Evolutionary conservation across 2,797 vertebrate genomes (phyloP).

Genomic region (Peromyscus melanophrys): DNA sequence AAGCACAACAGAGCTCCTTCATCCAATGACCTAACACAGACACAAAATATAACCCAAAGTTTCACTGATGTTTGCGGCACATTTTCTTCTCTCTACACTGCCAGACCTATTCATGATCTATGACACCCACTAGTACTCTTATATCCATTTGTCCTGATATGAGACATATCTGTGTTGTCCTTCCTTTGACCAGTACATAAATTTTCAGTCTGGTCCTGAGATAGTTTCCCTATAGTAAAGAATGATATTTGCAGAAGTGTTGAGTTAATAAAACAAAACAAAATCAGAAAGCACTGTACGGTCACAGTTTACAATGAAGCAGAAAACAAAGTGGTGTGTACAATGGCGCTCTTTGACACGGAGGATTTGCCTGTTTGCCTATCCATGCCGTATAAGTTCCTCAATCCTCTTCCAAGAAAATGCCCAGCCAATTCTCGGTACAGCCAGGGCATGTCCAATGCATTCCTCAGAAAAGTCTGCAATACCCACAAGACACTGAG

Average conservation of each 20-base stretch:
- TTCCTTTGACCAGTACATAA: not conserved
- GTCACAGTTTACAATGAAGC: not conserved
- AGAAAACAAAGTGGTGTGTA: not conserved
- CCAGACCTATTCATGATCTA: not conserved
- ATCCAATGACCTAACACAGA: not conserved
- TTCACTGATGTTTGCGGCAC: not conserved
- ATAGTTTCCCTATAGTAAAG: not conserved
- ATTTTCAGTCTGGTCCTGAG: not conserved
- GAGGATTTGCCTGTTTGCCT: not conserved
- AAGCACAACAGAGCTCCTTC: not conserved
- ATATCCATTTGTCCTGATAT: not conserved
- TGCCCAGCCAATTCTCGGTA: not conserved
- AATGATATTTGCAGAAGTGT: not conserved
- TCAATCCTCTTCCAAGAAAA: not conserved
- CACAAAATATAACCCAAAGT: not conserved
- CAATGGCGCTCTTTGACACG: not conserved
- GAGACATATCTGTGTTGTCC: not conserved
- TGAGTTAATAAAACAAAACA: not conserved
- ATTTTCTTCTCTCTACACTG: not conserved
- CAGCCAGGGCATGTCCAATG: not conserved
- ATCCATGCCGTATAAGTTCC: not conserved
- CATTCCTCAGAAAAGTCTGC: not conserved
- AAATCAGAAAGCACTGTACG: not conserved
- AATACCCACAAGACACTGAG: not conserved
- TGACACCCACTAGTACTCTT: accelerated